Conservation (phyloP, 2,888 invertebrate species). For the Pyrochroa serraticornis region DNA sequence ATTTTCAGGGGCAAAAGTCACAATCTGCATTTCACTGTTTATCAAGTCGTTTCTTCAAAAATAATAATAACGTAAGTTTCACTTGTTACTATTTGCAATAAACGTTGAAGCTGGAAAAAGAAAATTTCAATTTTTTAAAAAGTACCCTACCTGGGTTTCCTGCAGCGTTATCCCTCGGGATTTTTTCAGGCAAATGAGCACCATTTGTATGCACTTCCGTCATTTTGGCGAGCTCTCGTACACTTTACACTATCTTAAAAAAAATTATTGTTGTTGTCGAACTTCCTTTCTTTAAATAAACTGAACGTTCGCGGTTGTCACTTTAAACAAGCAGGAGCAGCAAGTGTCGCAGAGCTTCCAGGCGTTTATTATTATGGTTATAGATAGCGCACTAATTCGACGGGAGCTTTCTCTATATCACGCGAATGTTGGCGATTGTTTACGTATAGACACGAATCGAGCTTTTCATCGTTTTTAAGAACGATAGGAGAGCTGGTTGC, state of each 20-base stretch:
- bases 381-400: slow-evolving; percentile 29
- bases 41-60: too few relatives aligned
- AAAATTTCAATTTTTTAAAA: not conserved
- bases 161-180: slow-evolving; percentile 19
- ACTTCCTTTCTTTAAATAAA: slow-evolving; percentile 1
- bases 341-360: slow-evolving; percentile 34
- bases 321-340: slow-evolving; percentile 20
- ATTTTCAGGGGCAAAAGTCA: slow-evolving; percentile 18
- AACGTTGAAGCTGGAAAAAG: too few relatives aligned
- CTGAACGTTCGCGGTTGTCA: not conserved
- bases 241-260: not conserved
- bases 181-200: slow-evolving; percentile 35
- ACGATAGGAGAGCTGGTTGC: slow-evolving; percentile 23
- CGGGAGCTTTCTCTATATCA: slow-evolving; percentile 18
- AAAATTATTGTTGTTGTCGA: slow-evolving; percentile 1
- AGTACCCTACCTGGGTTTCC: slow-evolving; percentile 16
- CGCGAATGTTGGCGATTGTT: slow-evolving; percentile 21
- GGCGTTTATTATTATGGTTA: slow-evolving; percentile 36
- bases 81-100: too few relatives aligned
- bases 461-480: slow-evolving; percentile 12
- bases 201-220: slow-evolving; percentile 42
- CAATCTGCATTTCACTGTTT: not conserved
- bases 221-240: slow-evolving; percentile 29
- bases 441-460: slow-evolving; percentile 21
- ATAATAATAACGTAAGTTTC: too few relatives aligned